phyloP scores from a whole-genome alignment of 2,888 invertebrate species.

The Pteria penguin region DNA sequence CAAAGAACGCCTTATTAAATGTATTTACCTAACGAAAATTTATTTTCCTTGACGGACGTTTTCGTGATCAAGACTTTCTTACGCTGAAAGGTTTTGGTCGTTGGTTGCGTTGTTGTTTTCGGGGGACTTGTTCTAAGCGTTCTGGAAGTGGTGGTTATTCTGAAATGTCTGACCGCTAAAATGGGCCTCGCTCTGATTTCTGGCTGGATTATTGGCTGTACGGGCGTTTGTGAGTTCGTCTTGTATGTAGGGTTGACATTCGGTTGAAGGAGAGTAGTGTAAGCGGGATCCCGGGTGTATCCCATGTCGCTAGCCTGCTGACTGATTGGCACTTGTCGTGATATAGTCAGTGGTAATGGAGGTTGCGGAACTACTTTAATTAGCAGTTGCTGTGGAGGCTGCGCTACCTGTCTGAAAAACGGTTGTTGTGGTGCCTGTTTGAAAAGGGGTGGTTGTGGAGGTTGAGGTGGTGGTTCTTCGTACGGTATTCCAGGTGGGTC shows the following conservation, averaged over 20 bases:
- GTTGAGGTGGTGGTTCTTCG: too few species aligned
- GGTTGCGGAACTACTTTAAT: too few species aligned
- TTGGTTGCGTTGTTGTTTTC: conserved; percentile 7
- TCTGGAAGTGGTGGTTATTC: not conserved
- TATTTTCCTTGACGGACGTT: not conserved
- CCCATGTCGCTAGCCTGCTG: conserved; percentile 5
- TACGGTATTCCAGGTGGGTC: too few species aligned
- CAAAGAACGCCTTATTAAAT: not conserved
- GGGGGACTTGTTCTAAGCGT: conserved; percentile 1
- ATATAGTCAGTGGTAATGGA: too few species aligned
- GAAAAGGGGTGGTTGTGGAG: too few species aligned
- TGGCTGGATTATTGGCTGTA: too few species aligned
- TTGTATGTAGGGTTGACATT: too few species aligned
- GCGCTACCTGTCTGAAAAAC: too few species aligned
- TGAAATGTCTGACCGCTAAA: not conserved
- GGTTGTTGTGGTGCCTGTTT: too few species aligned
- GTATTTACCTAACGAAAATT: not conserved
- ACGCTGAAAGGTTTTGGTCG: not conserved
- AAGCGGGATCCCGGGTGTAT: conserved; percentile 10
- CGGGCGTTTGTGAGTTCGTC: too few species aligned
- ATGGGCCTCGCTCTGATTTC: not conserved
- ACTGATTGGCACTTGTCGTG: too few species aligned
- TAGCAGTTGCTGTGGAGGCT: too few species aligned
- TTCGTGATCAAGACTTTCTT: conserved; percentile 1
- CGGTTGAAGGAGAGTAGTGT: conserved; percentile 9